A percentile compares a stretch with the other conserved stretches of the same genome.
These are phyloP conservation scores for Marcusenius ussheri DNA, from an alignment of 2,113 vertebrate genomes.

Conservation along the genomic window DNA sequence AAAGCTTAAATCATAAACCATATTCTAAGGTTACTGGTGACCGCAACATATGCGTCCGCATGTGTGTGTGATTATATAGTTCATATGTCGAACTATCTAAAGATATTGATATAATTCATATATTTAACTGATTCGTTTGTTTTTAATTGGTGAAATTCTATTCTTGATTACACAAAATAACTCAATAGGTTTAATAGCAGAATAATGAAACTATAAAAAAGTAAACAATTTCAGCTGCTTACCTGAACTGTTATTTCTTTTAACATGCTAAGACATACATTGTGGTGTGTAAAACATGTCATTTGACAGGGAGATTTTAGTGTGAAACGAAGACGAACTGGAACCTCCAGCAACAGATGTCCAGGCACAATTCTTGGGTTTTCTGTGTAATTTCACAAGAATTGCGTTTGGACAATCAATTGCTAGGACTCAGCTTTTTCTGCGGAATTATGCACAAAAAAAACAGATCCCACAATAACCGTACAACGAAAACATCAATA, in stretches of 20 bases:
- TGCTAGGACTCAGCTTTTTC: constrained; percentile 67
- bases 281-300: not conserved
- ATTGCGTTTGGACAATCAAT: constrained; percentile 99
- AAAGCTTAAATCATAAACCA: not conserved
- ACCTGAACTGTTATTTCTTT: constrained; percentile 1
- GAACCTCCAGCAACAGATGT: constrained; percentile 98
- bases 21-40: not conserved
- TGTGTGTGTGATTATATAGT: not conserved
- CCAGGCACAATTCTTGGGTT: constrained; percentile 99
- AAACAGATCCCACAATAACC: constrained; percentile 17
- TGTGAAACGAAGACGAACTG: constrained; percentile 49
- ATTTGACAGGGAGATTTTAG: constrained; percentile 2
- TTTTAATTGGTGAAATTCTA: constrained; percentile 6
- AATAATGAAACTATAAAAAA: constrained; percentile 17
- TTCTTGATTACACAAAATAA: not conserved
- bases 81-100: not conserved
- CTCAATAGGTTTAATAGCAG: not conserved
- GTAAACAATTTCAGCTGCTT: constrained; percentile 1
- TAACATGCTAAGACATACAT: constrained; percentile 1
- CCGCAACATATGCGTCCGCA: not conserved
- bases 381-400: constrained; percentile 87
- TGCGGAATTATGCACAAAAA: constrained; percentile 1
- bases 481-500: constrained; percentile 24
- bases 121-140: not conserved
- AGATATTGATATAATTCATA: constrained; percentile 1